Percentiles rank a stretch among this genome's conserved stretches.
Conservation (phyloP, 2,797 vertebrate species). For the Apogon talboti region DNA sequence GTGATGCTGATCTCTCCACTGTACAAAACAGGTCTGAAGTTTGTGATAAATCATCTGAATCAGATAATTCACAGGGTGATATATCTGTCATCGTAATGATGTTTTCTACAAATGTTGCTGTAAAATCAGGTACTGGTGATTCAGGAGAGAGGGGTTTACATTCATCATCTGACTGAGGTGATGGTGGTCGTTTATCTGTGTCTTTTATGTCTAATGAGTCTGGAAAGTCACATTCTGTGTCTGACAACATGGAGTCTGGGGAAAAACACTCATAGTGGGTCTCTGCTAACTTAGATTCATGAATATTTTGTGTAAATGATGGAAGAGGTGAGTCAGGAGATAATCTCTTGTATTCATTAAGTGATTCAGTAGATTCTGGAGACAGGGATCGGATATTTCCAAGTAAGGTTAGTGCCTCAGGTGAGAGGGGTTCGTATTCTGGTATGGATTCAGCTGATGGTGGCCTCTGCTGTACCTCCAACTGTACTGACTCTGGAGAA, state of each 20-base stretch:
- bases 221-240: conserved; percentile 19
- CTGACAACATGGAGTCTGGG: conserved; percentile 44
- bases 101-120: conserved; percentile 25
- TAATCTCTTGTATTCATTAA: conserved; percentile 41
- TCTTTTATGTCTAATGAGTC: conserved; percentile 13
- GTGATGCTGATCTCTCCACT: conserved; percentile 49
- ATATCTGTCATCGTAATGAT: conserved; percentile 11
- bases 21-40: conserved; percentile 5
- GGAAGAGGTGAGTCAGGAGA: conserved; percentile 62
- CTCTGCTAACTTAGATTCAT: conserved; percentile 18
- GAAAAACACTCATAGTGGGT: conserved; percentile 6
- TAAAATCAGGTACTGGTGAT: conserved; percentile 42
- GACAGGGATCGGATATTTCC: conserved; percentile 40
- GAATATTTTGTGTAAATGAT: conserved; percentile 44
- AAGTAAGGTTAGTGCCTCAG: conserved; percentile 17
- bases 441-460: conserved; percentile 44
- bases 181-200: conserved; percentile 25
- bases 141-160: conserved; percentile 35
- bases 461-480: conserved; percentile 33
- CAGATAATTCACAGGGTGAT: conserved; percentile 35
- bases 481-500: conserved; percentile 54
- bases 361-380: conserved; percentile 41
- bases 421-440: conserved; percentile 50
- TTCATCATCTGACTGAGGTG: conserved; percentile 48
- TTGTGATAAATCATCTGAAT: conserved; percentile 41